Percentiles rank a stretch among this genome's conserved stretches.
These are phyloP conservation scores for Cyprinodon brontotheroides DNA, from an alignment of 2,113 vertebrate genomes.

Conservation along the genomic window DNA sequence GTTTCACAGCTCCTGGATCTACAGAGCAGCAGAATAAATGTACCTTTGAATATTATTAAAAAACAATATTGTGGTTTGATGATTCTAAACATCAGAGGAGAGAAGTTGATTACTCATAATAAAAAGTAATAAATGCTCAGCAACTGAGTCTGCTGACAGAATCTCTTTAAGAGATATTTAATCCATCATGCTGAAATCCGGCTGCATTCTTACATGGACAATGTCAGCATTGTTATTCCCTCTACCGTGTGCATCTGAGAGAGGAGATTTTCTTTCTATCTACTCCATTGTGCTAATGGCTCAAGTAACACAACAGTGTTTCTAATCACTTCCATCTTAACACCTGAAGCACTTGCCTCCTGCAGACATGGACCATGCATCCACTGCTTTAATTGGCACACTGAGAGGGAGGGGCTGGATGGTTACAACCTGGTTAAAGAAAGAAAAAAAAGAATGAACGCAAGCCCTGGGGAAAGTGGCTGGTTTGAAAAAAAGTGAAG, in stretches of 20 bases:
- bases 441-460: constrained; percentile 34
- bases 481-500: constrained; percentile 14
- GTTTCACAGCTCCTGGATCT: background rate
- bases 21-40: background rate
- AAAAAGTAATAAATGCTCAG: constrained; percentile 3
- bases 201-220: constrained; percentile 37
- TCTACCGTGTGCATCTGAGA: constrained; percentile 13
- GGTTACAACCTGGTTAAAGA: constrained; percentile 19
- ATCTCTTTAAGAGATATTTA: constrained; percentile 26
- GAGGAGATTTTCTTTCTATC: constrained; percentile 17
- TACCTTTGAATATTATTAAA: background rate
- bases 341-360: constrained; percentile 37
- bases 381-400: constrained; percentile 58
- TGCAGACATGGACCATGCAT: constrained; percentile 45
- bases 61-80: background rate
- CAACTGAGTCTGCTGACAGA: constrained; percentile 3
- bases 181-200: constrained; percentile 12
- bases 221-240: constrained; percentile 25
- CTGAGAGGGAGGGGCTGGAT: constrained; percentile 28
- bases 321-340: constrained; percentile 44
- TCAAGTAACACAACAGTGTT: constrained; percentile 32
- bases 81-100: background rate
- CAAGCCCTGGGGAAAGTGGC: constrained; percentile 24
- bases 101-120: constrained; percentile 12
- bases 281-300: constrained; percentile 46